Conservation (phyloP, 2,888 invertebrate species). For the Latheticus oryzae region DNA sequence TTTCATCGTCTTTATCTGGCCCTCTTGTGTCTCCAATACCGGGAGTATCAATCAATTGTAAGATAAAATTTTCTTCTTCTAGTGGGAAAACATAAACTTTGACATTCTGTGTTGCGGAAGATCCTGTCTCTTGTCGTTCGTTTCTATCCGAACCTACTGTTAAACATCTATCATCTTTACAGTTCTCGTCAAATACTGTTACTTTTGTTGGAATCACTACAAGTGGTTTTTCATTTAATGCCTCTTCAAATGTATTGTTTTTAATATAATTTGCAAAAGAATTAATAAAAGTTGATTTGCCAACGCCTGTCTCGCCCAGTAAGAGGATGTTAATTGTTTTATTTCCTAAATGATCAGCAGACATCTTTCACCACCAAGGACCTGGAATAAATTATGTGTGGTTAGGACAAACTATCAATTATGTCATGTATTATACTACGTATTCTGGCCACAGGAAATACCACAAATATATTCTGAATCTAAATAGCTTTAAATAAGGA, state of each 20-base stretch:
- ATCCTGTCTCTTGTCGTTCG: slow-evolving; percentile 32
- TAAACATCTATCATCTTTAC: neutral
- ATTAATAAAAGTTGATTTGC: slow-evolving; percentile 3
- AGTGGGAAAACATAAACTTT: slow-evolving; percentile 50
- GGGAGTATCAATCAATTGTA: slow-evolving; percentile 60
- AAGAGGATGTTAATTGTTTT: too few relatives aligned
- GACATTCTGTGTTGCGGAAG: slow-evolving; percentile 49
- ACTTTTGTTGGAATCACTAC: neutral
- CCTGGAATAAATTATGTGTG: too few relatives aligned
- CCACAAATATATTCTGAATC: too few relatives aligned
- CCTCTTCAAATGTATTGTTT: neutral
- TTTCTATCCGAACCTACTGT: neutral
- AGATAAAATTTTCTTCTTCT: slow-evolving; percentile 43
- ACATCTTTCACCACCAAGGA: too few relatives aligned
- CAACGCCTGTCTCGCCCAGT: neutral
- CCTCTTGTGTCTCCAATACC: slow-evolving; percentile 56
- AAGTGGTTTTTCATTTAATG: neutral
- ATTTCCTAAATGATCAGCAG: too few relatives aligned
- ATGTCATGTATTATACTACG: too few relatives aligned
- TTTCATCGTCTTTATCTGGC: slow-evolving; percentile 48
- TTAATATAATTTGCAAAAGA: neutral
- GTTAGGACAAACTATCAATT: too few relatives aligned
- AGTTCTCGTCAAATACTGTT: neutral
- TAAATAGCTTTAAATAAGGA: too few relatives aligned
- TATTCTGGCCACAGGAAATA: too few relatives aligned